Conservation (phyloP, 2,888 invertebrate species). For the Lottia gigantea region DNA sequence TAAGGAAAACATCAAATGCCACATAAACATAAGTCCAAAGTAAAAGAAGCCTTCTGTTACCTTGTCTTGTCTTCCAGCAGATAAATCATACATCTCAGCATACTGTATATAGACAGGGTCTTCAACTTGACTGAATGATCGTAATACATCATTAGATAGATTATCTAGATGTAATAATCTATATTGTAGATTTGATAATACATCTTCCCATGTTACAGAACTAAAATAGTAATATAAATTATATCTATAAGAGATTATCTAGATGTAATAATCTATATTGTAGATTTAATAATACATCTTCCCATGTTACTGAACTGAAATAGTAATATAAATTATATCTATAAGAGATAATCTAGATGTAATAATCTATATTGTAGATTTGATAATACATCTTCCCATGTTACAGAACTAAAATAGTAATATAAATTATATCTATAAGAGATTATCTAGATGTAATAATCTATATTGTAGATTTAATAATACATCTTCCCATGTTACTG, state of each 20-base stretch:
- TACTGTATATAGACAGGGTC: conserved; percentile 45
- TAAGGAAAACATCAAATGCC: no score
- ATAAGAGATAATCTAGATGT: conserved; percentile 50
- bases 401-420: conserved; percentile 6
- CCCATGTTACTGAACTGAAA: conserved; percentile 38
- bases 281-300: conserved; percentile 38
- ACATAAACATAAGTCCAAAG: no score
- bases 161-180: conserved; percentile 53
- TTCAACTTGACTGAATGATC: conserved; percentile 44
- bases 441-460: conserved; percentile 50
- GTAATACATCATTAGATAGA: conserved; percentile 44
- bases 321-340: no score
- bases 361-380: conserved; percentile 43
- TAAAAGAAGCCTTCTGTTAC: conserved; percentile 26
- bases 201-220: conserved; percentile 44
- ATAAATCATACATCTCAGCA: conserved; percentile 53
- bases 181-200: conserved; percentile 37
- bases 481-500: conserved; percentile 45
- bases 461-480: conserved; percentile 40
- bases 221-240: neutral
- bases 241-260: conserved; percentile 34
- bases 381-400: conserved; percentile 46
- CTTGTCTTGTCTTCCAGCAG: conserved; percentile 45
- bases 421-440: conserved; percentile 19
- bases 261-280: conserved; percentile 52